Evolutionary conservation across 2,113 vertebrate genomes (phyloP).

Genomic region (Connochaetes taurinus): DNA sequence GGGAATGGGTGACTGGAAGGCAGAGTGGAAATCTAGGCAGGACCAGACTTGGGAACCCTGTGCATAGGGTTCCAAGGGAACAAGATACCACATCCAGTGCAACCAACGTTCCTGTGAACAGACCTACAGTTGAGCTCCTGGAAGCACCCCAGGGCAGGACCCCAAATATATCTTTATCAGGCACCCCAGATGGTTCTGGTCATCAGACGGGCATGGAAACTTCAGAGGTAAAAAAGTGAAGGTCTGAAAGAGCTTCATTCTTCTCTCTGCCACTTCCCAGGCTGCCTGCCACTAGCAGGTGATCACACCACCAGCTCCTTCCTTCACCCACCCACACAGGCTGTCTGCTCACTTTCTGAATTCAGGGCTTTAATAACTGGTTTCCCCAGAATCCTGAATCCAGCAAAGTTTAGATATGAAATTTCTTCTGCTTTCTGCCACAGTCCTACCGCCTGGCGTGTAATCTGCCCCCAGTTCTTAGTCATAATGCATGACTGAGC

Average conservation of each 20-base stretch:
- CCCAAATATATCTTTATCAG: background rate
- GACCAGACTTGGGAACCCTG: background rate
- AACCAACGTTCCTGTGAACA: background rate
- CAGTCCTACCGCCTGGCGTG: background rate
- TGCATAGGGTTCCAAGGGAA: background rate
- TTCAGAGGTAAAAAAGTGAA: background rate
- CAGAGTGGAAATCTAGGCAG: background rate
- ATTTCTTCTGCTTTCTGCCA: background rate
- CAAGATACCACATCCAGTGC: background rate
- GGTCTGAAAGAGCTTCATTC: background rate
- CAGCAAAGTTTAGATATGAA: background rate
- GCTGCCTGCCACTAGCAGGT: background rate
- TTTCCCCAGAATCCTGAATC: background rate
- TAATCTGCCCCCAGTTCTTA: background rate
- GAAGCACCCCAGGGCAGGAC: background rate
- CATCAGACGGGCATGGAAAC: background rate
- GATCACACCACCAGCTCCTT: background rate
- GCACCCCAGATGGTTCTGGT: background rate
- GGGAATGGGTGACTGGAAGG: background rate
- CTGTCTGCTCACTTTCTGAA: background rate
- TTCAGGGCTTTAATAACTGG: background rate
- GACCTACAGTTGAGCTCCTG: background rate
- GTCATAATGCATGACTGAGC: accelerated
- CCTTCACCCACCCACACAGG: background rate
- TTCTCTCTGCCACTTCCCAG: too few species aligned